Base-by-base conservation (phyloP, 2,113 vertebrate species). In the Nothoprocta pentlandii region DNA sequence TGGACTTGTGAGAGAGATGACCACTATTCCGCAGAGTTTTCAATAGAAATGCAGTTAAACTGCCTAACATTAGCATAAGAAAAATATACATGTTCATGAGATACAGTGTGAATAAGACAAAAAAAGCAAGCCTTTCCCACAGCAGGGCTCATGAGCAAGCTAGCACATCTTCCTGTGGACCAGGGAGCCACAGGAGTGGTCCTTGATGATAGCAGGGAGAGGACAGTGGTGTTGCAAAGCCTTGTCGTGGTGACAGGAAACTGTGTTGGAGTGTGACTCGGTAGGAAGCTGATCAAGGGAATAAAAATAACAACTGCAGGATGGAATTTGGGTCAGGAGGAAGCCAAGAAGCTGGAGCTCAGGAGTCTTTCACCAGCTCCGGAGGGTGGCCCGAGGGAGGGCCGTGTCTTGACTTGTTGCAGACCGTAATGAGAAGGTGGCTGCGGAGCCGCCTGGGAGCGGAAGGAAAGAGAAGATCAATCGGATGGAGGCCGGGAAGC, bases 391-490 rank as follows among this genome's bases (percentile, higher is more conserved):
- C 51, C 44, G 20, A 41, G 42, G 26, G 16, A 67, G 62, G 28
- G 12, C 2, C 2, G 3, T n/a, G 49, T 15, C 12, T 75, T 2
- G 56, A 17, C 13, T 5, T 66, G 10, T 77, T 75, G 10, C 0
- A 3, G 34, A 49, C 32, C 4, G 2, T 51, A 41, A 20, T 47
- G 34, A 66, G 54, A 78, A 63, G 9, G 30, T 73, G 54, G 19
- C 66, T 66, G 26, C 51, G 22, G 39, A 66, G 10, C 22, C 66
- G 23, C 44, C 30, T 87, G 22, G 20, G 5, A 4, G 1, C 36
- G 17, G 14, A 94, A 80, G 39, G 85, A 44, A 85, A 41, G 7
- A 54, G 54, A 73, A 83, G 46, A 13, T 70, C 26, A 54, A 82
- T 22, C 17, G 59, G 41, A 15, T 39, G 13, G 11, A 15, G 58